A percentile compares a stretch with the other conserved stretches of the same genome.
Evolutionary conservation across 2,797 vertebrate genomes (phyloP).

Genomic region (Simalia tracyae): DNA sequence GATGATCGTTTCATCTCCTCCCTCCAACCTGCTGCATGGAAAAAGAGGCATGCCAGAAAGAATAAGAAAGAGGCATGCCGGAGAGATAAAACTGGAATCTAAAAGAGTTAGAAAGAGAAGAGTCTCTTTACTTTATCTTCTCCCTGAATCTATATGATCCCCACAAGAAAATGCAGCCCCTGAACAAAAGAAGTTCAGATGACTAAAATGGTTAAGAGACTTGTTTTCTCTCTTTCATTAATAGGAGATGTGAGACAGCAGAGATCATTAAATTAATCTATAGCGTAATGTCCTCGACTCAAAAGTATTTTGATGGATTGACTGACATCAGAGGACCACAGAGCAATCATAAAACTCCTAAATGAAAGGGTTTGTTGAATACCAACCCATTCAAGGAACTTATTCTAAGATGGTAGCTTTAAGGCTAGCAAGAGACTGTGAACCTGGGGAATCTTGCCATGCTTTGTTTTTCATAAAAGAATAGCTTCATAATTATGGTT

Average conservation of each 20-base stretch:
- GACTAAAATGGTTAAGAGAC: not conserved
- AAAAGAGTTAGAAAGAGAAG: not conserved
- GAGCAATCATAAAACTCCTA: not conserved
- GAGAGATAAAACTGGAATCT: too few species aligned
- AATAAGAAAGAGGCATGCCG: too few species aligned
- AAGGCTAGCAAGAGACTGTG: not conserved
- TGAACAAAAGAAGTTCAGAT: not conserved
- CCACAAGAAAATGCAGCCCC: not conserved
- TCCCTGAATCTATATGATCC: not conserved
- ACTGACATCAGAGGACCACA: not conserved
- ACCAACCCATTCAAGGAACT: not conserved
- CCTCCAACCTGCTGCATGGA: too few species aligned
- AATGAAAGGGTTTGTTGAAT: not conserved
- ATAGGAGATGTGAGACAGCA: not conserved
- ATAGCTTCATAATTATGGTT: not conserved
- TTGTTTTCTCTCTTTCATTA: not conserved
- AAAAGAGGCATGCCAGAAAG: too few species aligned
- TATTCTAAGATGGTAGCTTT: not conserved
- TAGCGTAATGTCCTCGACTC: not conserved
- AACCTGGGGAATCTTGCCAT: too few species aligned
- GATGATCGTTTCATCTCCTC: too few species aligned
- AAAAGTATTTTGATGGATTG: not conserved
- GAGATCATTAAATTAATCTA: not conserved
- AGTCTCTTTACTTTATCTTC: not conserved
- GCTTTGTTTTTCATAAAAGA: not conserved